These are phyloP conservation scores for Anorthoa munda DNA, from an alignment of 2,888 invertebrate species.

Conservation along the genomic window DNA sequence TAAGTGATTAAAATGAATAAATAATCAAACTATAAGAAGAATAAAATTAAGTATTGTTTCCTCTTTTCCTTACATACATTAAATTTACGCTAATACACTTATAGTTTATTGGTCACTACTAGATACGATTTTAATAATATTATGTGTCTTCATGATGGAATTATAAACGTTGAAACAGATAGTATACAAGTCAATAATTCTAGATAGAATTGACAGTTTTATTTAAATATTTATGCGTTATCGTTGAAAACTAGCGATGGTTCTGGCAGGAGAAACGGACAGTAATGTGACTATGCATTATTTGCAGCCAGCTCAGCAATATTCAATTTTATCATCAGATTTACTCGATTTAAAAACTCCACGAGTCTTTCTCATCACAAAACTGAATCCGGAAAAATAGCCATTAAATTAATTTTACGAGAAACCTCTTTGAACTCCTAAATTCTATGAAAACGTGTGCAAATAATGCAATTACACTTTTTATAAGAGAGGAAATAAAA, in stretches of 20 bases:
- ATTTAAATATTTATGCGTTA: constrained; percentile 6
- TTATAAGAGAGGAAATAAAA: constrained; percentile 37
- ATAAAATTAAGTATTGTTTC: neutral
- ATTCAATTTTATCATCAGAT: constrained; percentile 9
- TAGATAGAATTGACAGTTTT: constrained; percentile 34
- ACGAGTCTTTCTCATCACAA: constrained; percentile 7
- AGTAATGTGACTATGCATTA: neutral
- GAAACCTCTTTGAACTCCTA: constrained; percentile 26
- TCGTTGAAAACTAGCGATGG: constrained; percentile 17
- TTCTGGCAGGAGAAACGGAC: constrained; percentile 14
- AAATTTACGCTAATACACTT: neutral
- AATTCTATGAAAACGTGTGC: constrained; percentile 42
- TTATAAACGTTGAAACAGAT: constrained; percentile 1
- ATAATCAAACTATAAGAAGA: neutral
- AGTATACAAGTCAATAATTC: constrained; percentile 24
- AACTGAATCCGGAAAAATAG: constrained; percentile 1
- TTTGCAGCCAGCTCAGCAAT: neutral
- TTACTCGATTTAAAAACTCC: neutral
- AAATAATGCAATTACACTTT: constrained; percentile 58
- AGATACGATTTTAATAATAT: neutral
- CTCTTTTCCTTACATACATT: neutral
- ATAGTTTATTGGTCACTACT: constrained; percentile 11
- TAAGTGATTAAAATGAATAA: neutral
- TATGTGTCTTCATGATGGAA: constrained; percentile 4
- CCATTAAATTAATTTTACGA: constrained; percentile 33